Base-by-base conservation (phyloP, 1,140 invertebrate genomes). In the Lordiphosa collinella region DNA sequence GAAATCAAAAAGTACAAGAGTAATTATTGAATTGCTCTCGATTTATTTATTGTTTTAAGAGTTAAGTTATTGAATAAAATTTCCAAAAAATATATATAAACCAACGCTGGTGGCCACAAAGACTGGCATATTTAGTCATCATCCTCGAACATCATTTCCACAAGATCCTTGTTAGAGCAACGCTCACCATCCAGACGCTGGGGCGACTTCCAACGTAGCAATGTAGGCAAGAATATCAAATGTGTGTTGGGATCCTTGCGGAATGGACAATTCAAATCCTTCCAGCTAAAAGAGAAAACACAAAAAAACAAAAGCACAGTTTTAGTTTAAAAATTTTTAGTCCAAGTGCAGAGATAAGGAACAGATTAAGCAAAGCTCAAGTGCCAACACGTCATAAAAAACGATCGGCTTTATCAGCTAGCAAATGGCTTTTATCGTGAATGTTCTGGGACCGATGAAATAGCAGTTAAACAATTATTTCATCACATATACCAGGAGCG, bases 1-100 rank as follows among this genome's bases (percentile, higher is more conserved):
- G 98, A 99, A 92, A 96, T 99, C 36, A 99, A 99, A 89, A 99
- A 99, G 92, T 99, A 99, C 90, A 99, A 96, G 92, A 97, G 93
- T 72, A 96, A 94, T 89, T 95, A 94, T 90, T 95, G 48, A 79
- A 43, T 4, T 29, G 36, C 59, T 48, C 31, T 70, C 63, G 60
- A 58, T 54, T 60, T 54, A 54, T 32, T 58, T 31, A 13, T 62
- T n/a, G 60, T 34, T 50, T 18, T 70, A 50, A 54, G 50, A 54
- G 35, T 50, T 70, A 52, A 57, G 56, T 55, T 32, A 43, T 29
- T 53, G 54, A 51, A 29, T 12, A 41, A 50, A 66, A 68, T 43
- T 75, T 80, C 54, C 62, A 43, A 62, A 69, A 71, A 64, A 62
- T 37, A 38, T 43, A 60, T 50, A 22, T 51, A 53, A 18, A 31